These are phyloP conservation scores for Heterodera filipjevi DNA, from an alignment of 2,888 invertebrate genomes.

Conservation along the genomic window DNA sequence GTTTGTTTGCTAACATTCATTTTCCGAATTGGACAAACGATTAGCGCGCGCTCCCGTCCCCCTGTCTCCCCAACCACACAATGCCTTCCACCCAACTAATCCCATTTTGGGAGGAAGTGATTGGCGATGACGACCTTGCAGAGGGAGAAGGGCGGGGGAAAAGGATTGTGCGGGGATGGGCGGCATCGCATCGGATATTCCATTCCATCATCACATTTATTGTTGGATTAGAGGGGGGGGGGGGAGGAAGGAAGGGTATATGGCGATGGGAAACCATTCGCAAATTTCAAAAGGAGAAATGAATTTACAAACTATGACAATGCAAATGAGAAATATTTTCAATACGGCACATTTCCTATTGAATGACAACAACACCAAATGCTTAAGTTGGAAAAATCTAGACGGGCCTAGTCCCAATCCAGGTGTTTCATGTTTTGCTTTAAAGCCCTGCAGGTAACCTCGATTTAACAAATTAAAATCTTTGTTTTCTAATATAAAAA, in stretches of 20 bases:
- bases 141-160: not conserved
- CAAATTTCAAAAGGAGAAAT: not conserved
- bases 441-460: too few species aligned
- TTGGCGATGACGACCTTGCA: not conserved
- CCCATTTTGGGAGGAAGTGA: not conserved
- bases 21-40: constrained; percentile 6
- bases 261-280: not conserved
- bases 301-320: not conserved
- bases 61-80: not conserved
- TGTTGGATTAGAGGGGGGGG: not conserved
- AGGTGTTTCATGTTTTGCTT: too few species aligned
- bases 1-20: not conserved
- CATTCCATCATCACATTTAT: not conserved
- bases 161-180: not conserved
- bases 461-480: too few species aligned
- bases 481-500: too few species aligned
- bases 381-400: too few species aligned
- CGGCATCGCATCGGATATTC: not conserved
- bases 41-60: not conserved
- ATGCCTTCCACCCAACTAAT: constrained; percentile 8
- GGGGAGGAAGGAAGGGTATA: not conserved
- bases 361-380: too few species aligned
- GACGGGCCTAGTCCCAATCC: too few species aligned
- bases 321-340: not conserved
- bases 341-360: too few species aligned